Conservation (phyloP, 2,113 vertebrate genomes). For the Serilophus lunatus region DNA sequence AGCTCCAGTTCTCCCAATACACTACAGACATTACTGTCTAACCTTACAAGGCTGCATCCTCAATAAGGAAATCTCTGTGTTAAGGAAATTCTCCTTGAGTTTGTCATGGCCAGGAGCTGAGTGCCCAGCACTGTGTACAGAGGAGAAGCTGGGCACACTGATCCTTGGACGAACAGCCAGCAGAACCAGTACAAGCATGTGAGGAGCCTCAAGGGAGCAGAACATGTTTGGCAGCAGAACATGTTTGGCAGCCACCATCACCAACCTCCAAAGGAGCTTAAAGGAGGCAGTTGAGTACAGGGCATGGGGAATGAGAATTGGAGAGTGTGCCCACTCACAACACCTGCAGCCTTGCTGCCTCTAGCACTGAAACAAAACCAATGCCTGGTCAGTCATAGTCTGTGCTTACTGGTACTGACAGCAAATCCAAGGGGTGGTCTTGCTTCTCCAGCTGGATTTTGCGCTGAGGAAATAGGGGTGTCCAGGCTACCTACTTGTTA, state of each 20-base stretch:
- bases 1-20: neutral
- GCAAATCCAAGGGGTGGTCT: neutral
- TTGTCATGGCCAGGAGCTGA: neutral
- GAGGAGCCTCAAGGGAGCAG: neutral
- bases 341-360: neutral
- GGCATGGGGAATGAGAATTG: accelerated
- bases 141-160: neutral
- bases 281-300: neutral
- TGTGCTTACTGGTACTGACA: neutral
- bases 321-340: neutral
- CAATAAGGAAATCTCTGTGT: neutral
- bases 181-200: neutral
- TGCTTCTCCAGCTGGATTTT: too few species aligned
- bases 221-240: neutral
- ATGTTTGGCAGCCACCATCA: neutral
- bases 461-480: too few species aligned
- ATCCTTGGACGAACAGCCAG: neutral
- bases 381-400: neutral
- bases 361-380: neutral
- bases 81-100: neutral
- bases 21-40: neutral
- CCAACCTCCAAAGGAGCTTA: neutral
- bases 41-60: neutral
- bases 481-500: too few species aligned
- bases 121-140: neutral